Evolutionary conservation across 2,797 vertebrate species (phyloP).

Genomic region (Myoxocephalus aenaeus): DNA sequence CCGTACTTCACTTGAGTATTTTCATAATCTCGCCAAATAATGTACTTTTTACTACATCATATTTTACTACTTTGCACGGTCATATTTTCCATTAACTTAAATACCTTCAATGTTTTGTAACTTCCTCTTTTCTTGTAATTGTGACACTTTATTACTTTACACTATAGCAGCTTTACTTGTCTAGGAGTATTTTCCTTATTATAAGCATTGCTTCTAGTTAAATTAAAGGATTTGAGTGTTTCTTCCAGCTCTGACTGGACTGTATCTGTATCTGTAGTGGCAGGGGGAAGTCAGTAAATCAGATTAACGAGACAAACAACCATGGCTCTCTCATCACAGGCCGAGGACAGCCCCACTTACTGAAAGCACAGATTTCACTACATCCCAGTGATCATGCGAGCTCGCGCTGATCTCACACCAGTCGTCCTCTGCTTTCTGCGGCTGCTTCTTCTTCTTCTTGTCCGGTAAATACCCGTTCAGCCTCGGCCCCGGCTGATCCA

Average conservation of each 20-base stretch:
- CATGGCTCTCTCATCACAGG: neutral
- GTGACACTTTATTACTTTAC: neutral
- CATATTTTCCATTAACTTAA: neutral
- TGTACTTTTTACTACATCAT: neutral
- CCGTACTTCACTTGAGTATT: neutral
- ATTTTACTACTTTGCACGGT: neutral
- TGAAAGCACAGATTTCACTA: slow-evolving; percentile 74
- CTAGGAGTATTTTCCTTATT: neutral
- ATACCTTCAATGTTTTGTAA: neutral
- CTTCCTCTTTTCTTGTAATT: neutral
- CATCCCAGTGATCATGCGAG: slow-evolving; percentile 78
- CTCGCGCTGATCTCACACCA: slow-evolving; percentile 74
- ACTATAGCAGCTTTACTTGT: neutral
- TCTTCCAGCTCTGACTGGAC: neutral
- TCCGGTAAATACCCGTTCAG: slow-evolving; percentile 65
- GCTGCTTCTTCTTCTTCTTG: slow-evolving; percentile 12
- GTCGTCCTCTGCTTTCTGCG: slow-evolving; percentile 34
- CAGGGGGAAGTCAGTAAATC: slow-evolving; percentile 9
- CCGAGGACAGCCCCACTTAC: slow-evolving; percentile 58
- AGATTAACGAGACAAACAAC: slow-evolving; percentile 39
- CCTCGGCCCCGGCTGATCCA: neutral
- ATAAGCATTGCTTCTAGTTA: neutral
- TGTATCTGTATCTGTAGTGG: neutral
- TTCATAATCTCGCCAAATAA: neutral
- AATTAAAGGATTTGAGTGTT: neutral